Evolutionary conservation across 2,888 invertebrate species (phyloP).

Genomic region (Dastarcus helophoroides): DNA sequence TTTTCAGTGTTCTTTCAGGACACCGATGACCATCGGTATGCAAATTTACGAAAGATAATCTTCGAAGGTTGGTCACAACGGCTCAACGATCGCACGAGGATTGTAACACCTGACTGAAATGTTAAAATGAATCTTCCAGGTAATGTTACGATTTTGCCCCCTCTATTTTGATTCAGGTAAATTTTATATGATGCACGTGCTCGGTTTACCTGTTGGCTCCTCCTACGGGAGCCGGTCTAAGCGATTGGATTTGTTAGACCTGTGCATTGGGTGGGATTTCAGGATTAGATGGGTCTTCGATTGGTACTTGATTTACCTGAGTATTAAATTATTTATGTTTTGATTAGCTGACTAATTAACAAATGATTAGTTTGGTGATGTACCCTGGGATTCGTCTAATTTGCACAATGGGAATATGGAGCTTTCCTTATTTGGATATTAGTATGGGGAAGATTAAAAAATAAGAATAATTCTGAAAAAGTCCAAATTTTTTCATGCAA

Average conservation of each 20-base stretch:
- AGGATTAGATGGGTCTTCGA: not conserved
- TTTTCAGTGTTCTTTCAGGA: too few species aligned
- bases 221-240: not conserved
- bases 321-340: conserved; percentile 7
- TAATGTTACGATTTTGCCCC: conserved; percentile 20
- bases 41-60: too few species aligned
- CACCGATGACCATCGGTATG: too few species aligned
- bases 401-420: too few species aligned
- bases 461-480: too few species aligned
- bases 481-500: too few species aligned
- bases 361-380: too few species aligned
- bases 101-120: conserved; percentile 28
- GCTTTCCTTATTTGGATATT: too few species aligned
- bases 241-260: not conserved
- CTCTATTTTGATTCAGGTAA: conserved; percentile 15
- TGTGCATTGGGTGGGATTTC: conserved; percentile 5
- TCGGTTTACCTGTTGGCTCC: conserved; percentile 11
- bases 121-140: conserved; percentile 23
- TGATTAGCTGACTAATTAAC: conserved; percentile 10
- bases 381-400: too few species aligned
- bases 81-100: conserved; percentile 9
- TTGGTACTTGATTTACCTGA: conserved; percentile 8
- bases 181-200: conserved; percentile 24
- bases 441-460: too few species aligned
- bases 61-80: too few species aligned